A percentile compares a stretch with the other conserved stretches of the same genome.
Evolutionary conservation across 1,140 invertebrate species (phyloP).

Genomic region (Saccostrea echinata): DNA sequence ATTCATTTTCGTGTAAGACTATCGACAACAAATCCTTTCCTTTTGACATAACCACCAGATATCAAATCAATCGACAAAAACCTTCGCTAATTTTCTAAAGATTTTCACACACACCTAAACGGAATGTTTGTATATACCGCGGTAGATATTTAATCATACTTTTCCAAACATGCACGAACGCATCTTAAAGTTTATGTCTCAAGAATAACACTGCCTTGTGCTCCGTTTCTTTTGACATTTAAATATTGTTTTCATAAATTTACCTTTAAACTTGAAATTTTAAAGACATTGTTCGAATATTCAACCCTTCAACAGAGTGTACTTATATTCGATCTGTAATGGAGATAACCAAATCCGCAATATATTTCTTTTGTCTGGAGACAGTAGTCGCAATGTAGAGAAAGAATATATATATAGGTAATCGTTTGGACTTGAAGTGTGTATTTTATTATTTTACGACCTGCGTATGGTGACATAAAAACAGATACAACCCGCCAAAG

Average conservation of each 20-base stretch:
- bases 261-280: slow-evolving; percentile 11
- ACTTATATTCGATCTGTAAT: not conserved
- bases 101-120: slow-evolving; percentile 24
- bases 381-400: not conserved
- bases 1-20: not conserved
- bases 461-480: not conserved
- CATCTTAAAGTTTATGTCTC: not conserved
- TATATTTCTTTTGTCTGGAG: slow-evolving; percentile 2
- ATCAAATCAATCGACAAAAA: not conserved
- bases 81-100: slow-evolving; percentile 28
- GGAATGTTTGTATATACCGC: not conserved
- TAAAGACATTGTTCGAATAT: not conserved
- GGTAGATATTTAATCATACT: slow-evolving; percentile 9
- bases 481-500: slow-evolving; percentile 1
- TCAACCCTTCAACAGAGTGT: not conserved
- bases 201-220: not conserved
- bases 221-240: slow-evolving; percentile 27
- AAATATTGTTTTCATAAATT: slow-evolving; percentile 31
- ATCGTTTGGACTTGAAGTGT: not conserved
- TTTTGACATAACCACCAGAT: not conserved
- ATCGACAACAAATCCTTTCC: slow-evolving; percentile 5
- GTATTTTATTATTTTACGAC: slow-evolving; percentile 30
- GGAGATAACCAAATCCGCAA: not conserved
- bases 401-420: not conserved
- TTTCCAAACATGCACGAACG: slow-evolving; percentile 30